Conservation (phyloP, 2,113 vertebrate genomes). For the Notothenia rossii region DNA sequence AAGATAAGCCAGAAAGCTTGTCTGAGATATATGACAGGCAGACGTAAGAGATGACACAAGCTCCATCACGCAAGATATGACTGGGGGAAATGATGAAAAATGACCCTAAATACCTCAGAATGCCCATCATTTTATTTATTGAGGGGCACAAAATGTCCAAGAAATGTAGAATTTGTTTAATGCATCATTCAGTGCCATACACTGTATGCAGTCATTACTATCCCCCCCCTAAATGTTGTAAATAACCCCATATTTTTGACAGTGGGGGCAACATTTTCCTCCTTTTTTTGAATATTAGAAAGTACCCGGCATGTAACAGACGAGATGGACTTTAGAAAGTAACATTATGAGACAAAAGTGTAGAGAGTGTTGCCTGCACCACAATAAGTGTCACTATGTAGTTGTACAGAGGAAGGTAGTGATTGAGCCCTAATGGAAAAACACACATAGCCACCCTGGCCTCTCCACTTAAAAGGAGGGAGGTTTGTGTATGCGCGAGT, state of each 20-base stretch:
- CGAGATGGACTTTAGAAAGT: slow-evolving; percentile 11
- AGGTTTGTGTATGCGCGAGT: slow-evolving; percentile 29
- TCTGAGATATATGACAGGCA: not conserved
- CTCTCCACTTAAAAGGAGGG: slow-evolving; percentile 43
- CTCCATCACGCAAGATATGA: not conserved
- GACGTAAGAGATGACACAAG: not conserved
- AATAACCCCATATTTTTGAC: too few species aligned
- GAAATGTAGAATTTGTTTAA: too few species aligned
- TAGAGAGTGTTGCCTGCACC: slow-evolving; percentile 22
- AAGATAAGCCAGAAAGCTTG: not conserved
- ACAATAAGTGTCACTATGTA: slow-evolving; percentile 60
- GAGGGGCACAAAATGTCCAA: too few species aligned
- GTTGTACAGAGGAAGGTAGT: slow-evolving; percentile 33
- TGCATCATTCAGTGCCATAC: too few species aligned
- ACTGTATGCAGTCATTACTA: too few species aligned
- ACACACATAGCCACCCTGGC: slow-evolving; percentile 41
- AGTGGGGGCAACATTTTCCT: too few species aligned
- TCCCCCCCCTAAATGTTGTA: too few species aligned
- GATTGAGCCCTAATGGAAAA: slow-evolving; percentile 72
- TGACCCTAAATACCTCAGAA: too few species aligned
- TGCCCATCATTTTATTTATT: too few species aligned
- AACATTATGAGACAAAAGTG: slow-evolving; percentile 11
- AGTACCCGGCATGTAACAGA: not conserved
- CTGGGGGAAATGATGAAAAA: too few species aligned
- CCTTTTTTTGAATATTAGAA: too few species aligned